Evolutionary conservation across 1,140 invertebrate species (phyloP).

Genomic region (Marisa cornuarietis): DNA sequence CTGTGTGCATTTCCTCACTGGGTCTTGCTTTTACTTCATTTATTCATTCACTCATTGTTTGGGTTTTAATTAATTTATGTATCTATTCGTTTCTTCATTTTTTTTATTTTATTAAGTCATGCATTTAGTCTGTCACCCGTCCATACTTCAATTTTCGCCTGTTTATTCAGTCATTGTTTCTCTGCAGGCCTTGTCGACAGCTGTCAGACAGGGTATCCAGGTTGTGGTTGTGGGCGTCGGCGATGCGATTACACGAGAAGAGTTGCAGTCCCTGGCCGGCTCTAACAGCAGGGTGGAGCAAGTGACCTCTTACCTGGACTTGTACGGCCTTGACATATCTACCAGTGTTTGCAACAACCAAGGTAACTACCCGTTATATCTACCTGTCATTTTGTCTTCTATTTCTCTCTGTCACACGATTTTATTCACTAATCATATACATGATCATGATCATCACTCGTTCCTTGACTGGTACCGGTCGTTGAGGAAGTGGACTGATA

Average conservation of each 20-base stretch:
- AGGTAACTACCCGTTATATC: not conserved
- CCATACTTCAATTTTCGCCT: too few species aligned
- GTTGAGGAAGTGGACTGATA: too few species aligned
- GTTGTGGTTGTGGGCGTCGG: slow-evolving; percentile 20
- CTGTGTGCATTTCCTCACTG: too few species aligned
- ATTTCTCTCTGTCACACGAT: not conserved
- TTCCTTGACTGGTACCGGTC: too few species aligned
- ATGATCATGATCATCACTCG: too few species aligned
- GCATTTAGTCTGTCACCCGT: too few species aligned
- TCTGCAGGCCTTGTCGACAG: not conserved
- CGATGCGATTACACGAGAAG: not conserved
- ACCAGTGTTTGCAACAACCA: not conserved
- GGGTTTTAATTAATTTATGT: too few species aligned
- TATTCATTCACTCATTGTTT: too few species aligned
- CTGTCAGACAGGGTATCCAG: not conserved
- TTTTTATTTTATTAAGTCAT: too few species aligned
- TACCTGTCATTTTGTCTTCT: not conserved
- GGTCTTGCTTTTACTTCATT: too few species aligned
- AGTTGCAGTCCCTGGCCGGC: slow-evolving; percentile 12
- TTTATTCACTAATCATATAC: not conserved
- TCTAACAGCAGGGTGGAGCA: not conserved
- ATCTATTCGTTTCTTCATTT: too few species aligned
- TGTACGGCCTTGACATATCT: slow-evolving; percentile 16
- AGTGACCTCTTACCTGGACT: slow-evolving; percentile 15
- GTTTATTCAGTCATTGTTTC: too few species aligned